These are phyloP conservation scores for Euphysa ruthae DNA, from an alignment of 30 jellyfish, hydroid and myxozoan species.

Conservation along the genomic window DNA sequence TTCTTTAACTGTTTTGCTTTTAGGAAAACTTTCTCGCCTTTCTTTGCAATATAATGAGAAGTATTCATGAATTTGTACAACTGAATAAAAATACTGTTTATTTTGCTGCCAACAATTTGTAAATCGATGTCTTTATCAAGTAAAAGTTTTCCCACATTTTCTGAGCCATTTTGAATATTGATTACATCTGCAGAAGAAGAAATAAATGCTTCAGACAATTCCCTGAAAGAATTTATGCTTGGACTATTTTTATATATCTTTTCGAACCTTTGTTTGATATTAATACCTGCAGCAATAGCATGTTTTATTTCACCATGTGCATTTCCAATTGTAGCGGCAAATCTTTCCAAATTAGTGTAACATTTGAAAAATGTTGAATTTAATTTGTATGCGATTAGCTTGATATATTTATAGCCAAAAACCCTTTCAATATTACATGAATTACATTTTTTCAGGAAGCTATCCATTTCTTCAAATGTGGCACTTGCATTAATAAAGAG, in stretches of 20 bases:
- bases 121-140: conserved; percentile 59
- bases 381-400: conserved; percentile 33
- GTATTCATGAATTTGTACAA: conserved; percentile 32
- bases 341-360: conserved; percentile 19
- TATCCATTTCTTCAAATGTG: conserved; percentile 38
- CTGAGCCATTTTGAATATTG: conserved; percentile 28
- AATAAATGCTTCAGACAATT: conserved; percentile 38
- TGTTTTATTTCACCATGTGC: conserved; percentile 43
- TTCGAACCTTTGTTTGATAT: conserved; percentile 35
- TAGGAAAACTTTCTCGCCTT: conserved; percentile 28
- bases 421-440: conserved; percentile 48
- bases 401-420: conserved; percentile 62
- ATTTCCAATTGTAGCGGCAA: conserved; percentile 40
- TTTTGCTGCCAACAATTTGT: conserved; percentile 30
- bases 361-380: not conserved
- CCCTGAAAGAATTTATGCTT: conserved; percentile 32
- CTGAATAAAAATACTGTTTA: conserved; percentile 27
- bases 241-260: not conserved
- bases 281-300: conserved; percentile 24
- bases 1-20: conserved; percentile 25
- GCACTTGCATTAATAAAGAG: conserved; percentile 28
- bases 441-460: conserved; percentile 41
- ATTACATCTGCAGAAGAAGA: conserved; percentile 42
- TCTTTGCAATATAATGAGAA: conserved; percentile 47
- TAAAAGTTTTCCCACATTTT: conserved; percentile 30